Percentiles rank a stretch among this genome's conserved stretches.
Conservation (phyloP, 1,140 invertebrate species). For the Drosophila ananassae region DNA sequence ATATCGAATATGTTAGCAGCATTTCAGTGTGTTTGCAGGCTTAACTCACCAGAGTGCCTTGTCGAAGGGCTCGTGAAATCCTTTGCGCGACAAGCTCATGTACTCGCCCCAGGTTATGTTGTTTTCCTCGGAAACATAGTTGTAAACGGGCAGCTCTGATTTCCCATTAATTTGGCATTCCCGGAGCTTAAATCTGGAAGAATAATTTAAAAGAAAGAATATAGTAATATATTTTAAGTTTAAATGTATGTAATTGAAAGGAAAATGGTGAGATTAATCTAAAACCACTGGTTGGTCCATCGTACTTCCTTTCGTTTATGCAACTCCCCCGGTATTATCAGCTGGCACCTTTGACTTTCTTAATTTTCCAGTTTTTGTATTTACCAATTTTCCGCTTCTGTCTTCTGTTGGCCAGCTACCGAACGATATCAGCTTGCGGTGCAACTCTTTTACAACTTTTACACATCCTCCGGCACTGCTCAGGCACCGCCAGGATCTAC, state of each 20-base stretch:
- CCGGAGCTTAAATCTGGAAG: slow-evolving; percentile 50
- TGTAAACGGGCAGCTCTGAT: slow-evolving; percentile 85
- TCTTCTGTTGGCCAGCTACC: slow-evolving; percentile 16
- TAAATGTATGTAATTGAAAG: background rate
- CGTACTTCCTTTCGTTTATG: background rate
- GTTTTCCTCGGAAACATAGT: slow-evolving; percentile 84
- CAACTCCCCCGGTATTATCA: slow-evolving; percentile 4
- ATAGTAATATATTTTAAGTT: background rate
- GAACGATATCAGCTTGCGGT: slow-evolving; percentile 42
- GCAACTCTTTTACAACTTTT: slow-evolving; percentile 51
- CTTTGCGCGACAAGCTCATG: slow-evolving; percentile 82
- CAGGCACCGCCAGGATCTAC: slow-evolving; percentile 4
- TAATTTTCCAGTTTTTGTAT: slow-evolving; percentile 26
- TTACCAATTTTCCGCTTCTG: slow-evolving; percentile 31
- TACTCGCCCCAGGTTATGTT: slow-evolving; percentile 85
- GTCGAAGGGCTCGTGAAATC: slow-evolving; percentile 83
- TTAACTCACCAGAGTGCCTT: slow-evolving; percentile 78
- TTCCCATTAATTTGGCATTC: slow-evolving; percentile 47
- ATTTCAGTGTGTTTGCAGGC: background rate
- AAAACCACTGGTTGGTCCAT: background rate
- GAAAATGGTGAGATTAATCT: background rate
- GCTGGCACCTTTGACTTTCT: slow-evolving; percentile 22
- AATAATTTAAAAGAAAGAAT: background rate
- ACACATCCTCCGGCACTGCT: slow-evolving; percentile 45
- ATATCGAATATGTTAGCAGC: slow-evolving; percentile 1